Evolutionary conservation across 2,888 invertebrate species (phyloP), one percentile per base, ranked within the genome.

Genomic region (Ectobius pallidus): DNA sequence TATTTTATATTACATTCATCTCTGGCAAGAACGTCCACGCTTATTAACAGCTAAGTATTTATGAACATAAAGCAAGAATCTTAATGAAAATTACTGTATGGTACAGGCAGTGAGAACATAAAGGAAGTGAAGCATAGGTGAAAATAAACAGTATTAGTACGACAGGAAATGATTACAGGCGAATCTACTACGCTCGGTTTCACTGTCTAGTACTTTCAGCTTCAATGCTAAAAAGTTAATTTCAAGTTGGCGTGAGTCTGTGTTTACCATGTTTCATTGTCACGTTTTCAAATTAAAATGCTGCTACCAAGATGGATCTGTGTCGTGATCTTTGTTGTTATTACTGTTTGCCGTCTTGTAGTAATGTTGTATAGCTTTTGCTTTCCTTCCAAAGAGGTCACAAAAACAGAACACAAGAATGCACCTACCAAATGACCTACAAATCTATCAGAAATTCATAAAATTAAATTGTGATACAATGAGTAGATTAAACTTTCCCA

Each of bases 231-330:
- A 46, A n/a, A 46, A 46, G 52, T 20, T 52, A 52, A 52, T 52
- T 52, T 22, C 52, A 52, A 11, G 3, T 20, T 6, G 20, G 22
- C 52, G 52, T 52, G 52, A 18, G 14, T 52, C 4, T 18, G 18
- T 18, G 3, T 46, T 16, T 18, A 39, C 39, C 14, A n/a, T 46
- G 11, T 46, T 52, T 52, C 20, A 52, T 20, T 52, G 52, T 52
- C 52, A 52, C 52, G 52, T 52, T 52, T 52, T 52, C 52, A 52
- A 52, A 52, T 52, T 52, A 52, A 52, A 52, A 52, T 52, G 4
- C 52, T 52, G 18, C 52, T 22, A 20, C 52, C 52, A 52, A 18
- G 52, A 52, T 52, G 22, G 22, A 52, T 52, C 22, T 11, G 3
- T 20, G 22, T 20, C 22, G 52, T 52, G 52, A 52, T 20, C 52